Conservation (phyloP, 2,113 vertebrate genomes). For the Grantiella picta region DNA sequence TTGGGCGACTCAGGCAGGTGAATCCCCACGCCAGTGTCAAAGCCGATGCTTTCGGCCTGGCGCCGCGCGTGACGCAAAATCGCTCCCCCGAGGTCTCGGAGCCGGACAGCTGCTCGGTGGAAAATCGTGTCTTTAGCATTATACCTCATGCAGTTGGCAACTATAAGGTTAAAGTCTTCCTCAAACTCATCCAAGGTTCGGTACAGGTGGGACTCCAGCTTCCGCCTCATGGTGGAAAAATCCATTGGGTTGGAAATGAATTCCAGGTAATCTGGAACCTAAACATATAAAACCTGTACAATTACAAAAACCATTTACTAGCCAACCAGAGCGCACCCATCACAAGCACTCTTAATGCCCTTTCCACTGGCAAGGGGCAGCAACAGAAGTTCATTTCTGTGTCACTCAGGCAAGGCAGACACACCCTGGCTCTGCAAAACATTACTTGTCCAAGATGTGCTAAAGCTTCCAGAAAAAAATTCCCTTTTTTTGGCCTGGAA, state of each 20-base stretch:
- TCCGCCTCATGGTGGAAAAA: constrained; percentile 94
- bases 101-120: constrained; percentile 89
- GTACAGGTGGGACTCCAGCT: constrained; percentile 92
- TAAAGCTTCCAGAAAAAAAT: not conserved
- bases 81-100: constrained; percentile 89
- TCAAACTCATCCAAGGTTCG: constrained; percentile 90
- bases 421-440: not conserved
- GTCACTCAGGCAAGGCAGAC: not conserved
- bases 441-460: not conserved
- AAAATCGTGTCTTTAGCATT: constrained; percentile 97
- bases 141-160: constrained; percentile 97
- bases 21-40: constrained; percentile 87
- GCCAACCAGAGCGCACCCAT: constrained; percentile 73
- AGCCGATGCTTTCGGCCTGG: constrained; percentile 89
- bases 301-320: constrained; percentile 85
- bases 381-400: not conserved
- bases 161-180: constrained; percentile 95
- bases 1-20: constrained; percentile 90
- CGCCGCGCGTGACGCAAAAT: constrained; percentile 89
- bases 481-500: not conserved
- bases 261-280: constrained; percentile 99
- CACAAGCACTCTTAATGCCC: constrained; percentile 56
- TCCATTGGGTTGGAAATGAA: constrained; percentile 97
- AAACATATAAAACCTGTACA: constrained; percentile 85
- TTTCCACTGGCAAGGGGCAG: constrained; percentile 17